phyloP scores from a whole-genome alignment of 2,888 invertebrate species.

The Andrena camellia region DNA sequence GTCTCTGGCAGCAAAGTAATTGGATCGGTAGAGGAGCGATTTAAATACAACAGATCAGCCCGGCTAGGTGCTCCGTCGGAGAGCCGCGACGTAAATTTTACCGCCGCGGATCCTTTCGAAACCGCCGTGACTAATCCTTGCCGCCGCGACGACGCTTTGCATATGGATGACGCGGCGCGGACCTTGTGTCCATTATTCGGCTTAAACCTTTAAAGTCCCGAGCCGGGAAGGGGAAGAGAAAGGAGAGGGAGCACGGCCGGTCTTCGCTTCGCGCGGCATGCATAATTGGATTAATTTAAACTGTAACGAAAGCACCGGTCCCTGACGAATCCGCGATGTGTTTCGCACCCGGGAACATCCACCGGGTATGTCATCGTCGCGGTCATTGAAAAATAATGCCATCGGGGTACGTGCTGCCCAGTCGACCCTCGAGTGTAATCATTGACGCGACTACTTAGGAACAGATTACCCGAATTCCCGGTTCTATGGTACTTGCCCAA shows the following conservation, averaged over 20 bases:
- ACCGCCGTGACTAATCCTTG: conserved; percentile 77
- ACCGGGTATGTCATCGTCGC: background rate
- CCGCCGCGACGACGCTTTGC: conserved; percentile 72
- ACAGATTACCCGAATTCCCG: background rate
- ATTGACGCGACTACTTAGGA: background rate
- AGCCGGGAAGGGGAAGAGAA: conserved; percentile 46
- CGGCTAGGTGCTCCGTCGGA: conserved; percentile 30
- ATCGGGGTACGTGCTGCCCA: background rate
- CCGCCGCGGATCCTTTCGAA: conserved; percentile 51
- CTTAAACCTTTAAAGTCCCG: conserved; percentile 75
- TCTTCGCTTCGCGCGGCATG: conserved; percentile 72
- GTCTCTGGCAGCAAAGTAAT: background rate
- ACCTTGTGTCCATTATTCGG: conserved; percentile 77
- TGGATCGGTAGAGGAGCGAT: conserved; percentile 10
- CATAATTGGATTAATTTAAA: conserved; percentile 83
- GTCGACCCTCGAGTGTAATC: background rate
- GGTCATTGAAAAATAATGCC: background rate
- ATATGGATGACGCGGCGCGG: conserved; percentile 78
- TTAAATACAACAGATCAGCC: conserved; percentile 32
- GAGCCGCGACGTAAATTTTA: conserved; percentile 43
- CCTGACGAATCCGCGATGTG: conserved; percentile 30
- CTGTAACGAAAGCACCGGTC: conserved; percentile 65
- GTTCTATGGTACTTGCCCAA: background rate
- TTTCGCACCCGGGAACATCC: conserved; percentile 24
- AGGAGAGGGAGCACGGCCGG: conserved; percentile 72